phyloP scores from a whole-genome alignment of 2,113 vertebrate genomes.

The Solea solea region DNA sequence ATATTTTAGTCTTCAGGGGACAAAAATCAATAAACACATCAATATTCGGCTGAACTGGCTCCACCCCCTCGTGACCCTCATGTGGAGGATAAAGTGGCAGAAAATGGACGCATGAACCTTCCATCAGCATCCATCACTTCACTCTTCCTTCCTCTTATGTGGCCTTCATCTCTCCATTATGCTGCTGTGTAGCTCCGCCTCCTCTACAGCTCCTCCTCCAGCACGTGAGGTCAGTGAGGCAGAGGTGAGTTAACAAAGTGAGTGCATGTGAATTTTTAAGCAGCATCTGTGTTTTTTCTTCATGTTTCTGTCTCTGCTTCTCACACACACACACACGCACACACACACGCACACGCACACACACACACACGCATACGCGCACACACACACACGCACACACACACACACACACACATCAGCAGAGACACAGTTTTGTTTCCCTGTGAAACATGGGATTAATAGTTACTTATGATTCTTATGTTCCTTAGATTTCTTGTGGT shows the following conservation, averaged over 20 bases:
- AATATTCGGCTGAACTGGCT: constrained; percentile 4
- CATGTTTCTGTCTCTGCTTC: neutral
- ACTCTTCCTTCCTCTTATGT: neutral
- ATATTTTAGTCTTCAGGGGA: constrained; percentile 3
- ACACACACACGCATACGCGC: neutral
- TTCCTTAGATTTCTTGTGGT: no score
- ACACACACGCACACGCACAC: neutral
- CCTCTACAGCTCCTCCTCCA: neutral
- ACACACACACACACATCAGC: neutral
- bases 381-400: constrained; percentile 15
- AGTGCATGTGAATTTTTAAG: constrained; percentile 50
- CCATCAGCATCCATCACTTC: neutral
- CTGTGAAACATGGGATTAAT: no score
- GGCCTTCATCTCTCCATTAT: neutral
- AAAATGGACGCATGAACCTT: neutral
- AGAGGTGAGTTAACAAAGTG: constrained; percentile 45
- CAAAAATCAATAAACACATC: constrained; percentile 27
- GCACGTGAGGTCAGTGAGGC: constrained; percentile 37
- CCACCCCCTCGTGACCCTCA: no score
- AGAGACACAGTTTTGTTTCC: no score
- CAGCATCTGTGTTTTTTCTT: constrained; percentile 39
- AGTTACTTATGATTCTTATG: no score
- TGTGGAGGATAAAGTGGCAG: no score
- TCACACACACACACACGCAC: neutral
- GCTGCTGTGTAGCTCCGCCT: no score